These are phyloP conservation scores for Mus pahari DNA, from an alignment of 2,113 vertebrate species.

Conservation along the genomic window DNA sequence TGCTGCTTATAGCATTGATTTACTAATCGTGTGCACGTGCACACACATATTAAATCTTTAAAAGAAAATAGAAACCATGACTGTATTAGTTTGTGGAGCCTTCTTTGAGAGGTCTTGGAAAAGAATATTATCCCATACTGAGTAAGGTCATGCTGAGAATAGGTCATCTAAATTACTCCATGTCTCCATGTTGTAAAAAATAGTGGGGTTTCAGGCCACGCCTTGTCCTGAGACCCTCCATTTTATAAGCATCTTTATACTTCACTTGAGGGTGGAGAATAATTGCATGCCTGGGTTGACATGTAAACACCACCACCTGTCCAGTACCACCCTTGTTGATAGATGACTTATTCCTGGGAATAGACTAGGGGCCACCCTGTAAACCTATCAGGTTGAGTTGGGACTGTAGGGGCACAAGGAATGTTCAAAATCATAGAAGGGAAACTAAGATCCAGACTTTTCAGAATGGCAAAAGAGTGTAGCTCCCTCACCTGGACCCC, in stretches of 20 bases:
- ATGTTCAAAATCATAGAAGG: not conserved
- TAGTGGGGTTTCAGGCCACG: not conserved
- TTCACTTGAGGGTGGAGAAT: not conserved
- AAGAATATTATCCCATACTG: not conserved
- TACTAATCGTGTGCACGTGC: not conserved
- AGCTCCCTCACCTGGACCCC: not conserved
- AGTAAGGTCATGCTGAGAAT: not conserved
- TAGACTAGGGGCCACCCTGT: not conserved
- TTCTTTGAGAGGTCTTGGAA: not conserved
- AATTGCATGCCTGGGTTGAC: not conserved
- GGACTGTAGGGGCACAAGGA: not conserved
- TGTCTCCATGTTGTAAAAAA: not conserved
- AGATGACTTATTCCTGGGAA: not conserved
- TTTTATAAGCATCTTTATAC: not conserved
- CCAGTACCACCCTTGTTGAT: not conserved
- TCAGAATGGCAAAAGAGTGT: not conserved
- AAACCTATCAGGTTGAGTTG: not conserved
- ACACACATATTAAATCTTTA: not conserved
- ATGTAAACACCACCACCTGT: not conserved
- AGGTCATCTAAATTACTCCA: not conserved
- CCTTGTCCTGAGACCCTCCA: not conserved
- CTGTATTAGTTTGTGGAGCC: not conserved
- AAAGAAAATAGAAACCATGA: not conserved
- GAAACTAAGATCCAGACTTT: not conserved
- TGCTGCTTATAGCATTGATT: not conserved